These are phyloP conservation scores for Solenopsis fugax DNA, from an alignment of 1,140 invertebrate genomes.

Conservation along the genomic window DNA sequence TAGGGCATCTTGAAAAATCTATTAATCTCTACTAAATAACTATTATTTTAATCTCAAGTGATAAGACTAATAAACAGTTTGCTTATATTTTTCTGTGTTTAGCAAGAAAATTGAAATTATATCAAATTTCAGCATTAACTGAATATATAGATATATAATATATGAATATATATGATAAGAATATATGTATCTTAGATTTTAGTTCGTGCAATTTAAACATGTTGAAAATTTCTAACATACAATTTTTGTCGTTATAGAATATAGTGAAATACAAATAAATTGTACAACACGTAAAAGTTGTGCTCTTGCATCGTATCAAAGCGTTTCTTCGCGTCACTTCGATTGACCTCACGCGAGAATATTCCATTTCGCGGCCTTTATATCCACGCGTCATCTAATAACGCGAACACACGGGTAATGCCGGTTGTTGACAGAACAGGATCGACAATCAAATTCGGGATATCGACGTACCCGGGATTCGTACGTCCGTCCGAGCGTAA, in stretches of 20 bases:
- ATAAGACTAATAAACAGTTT: background rate
- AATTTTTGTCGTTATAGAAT: background rate
- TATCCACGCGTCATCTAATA: slow-evolving; percentile 56
- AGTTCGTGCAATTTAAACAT: background rate
- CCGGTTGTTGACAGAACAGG: slow-evolving; percentile 56
- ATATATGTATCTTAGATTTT: background rate
- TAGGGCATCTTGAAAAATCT: slow-evolving; percentile 36
- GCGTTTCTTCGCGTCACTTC: slow-evolving; percentile 17
- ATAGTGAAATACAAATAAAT: background rate
- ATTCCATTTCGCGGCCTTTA: slow-evolving; percentile 58
- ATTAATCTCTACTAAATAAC: slow-evolving; percentile 47
- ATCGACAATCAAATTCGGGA: slow-evolving; percentile 63
- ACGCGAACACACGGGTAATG: slow-evolving; percentile 49
- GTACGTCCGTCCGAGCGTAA: slow-evolving; percentile 59
- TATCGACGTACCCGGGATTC: slow-evolving; percentile 59
- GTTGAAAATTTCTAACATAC: background rate
- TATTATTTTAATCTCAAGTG: background rate
- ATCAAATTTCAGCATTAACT: background rate
- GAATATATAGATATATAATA: background rate
- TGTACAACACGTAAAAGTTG: background rate
- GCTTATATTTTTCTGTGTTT: background rate
- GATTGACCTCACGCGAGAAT: slow-evolving; percentile 45
- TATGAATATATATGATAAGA: background rate
- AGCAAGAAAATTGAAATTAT: background rate
- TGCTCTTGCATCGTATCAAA: slow-evolving; percentile 31